Evolutionary conservation across 2,113 vertebrate species (phyloP).

Genomic region (Carollia perspicillata): DNA sequence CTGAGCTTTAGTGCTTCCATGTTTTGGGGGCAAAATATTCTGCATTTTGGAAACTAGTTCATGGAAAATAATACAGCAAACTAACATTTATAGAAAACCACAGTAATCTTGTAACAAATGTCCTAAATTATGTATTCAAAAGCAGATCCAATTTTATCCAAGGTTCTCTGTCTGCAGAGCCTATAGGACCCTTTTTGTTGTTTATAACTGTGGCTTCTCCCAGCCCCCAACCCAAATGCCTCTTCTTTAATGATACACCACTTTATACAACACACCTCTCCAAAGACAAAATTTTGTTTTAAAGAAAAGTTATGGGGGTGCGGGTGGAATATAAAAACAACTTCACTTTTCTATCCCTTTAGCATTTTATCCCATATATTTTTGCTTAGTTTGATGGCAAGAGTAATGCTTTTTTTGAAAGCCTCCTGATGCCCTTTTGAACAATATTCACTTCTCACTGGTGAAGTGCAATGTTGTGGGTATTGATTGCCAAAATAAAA

Average conservation of each 20-base stretch:
- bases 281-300: slow-evolving; percentile 2
- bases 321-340: not conserved
- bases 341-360: slow-evolving; percentile 5
- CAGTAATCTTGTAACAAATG: slow-evolving; percentile 80
- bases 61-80: slow-evolving; percentile 79
- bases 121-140: slow-evolving; percentile 79
- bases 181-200: slow-evolving; percentile 49
- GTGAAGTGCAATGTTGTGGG: not conserved
- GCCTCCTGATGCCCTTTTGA: not conserved
- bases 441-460: not conserved
- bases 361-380: not conserved
- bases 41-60: slow-evolving; percentile 77
- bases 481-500: slow-evolving; percentile 32
- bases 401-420: slow-evolving; percentile 48
- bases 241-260: not conserved
- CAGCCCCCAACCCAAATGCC: not conserved
- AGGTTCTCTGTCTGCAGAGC: slow-evolving; percentile 63
- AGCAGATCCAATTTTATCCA: slow-evolving; percentile 77
- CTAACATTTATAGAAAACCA: slow-evolving; percentile 81
- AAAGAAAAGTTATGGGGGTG: not conserved
- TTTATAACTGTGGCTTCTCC: slow-evolving; percentile 24
- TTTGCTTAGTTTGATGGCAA: slow-evolving; percentile 54
- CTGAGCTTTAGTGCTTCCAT: slow-evolving; percentile 68
- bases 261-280: not conserved
- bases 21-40: slow-evolving; percentile 76